Evolutionary conservation across 2,888 invertebrate genomes (phyloP).

Genomic region (Conomelus anceps): DNA sequence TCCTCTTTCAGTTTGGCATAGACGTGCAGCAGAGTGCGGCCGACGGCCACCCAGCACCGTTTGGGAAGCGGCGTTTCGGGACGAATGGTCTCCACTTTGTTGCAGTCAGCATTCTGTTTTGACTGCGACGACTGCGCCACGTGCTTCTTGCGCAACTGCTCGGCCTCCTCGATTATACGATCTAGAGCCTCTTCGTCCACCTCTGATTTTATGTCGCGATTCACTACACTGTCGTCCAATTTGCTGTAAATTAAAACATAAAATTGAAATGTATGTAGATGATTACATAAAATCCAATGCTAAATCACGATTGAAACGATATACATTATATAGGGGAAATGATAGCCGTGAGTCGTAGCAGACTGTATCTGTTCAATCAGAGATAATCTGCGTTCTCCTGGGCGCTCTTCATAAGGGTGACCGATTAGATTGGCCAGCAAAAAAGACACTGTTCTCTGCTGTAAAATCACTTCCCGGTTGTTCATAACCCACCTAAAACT

Average conservation of each 20-base stretch:
- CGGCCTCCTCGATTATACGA: slow-evolving; percentile 3
- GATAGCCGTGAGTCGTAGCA: no score
- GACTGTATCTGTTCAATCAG: no score
- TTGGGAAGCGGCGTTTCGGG: neutral
- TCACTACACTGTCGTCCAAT: neutral
- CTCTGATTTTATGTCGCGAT: neutral
- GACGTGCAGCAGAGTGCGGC: neutral
- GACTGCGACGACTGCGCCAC: neutral
- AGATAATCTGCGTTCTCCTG: no score
- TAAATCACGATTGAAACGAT: neutral
- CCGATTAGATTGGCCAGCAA: no score
- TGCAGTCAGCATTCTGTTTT: neutral
- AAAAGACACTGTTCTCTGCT: no score
- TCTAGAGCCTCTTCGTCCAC: slow-evolving; percentile 4
- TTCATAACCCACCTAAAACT: no score
- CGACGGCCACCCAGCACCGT: neutral
- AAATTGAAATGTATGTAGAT: neutral
- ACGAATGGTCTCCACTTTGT: neutral
- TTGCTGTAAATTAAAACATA: neutral
- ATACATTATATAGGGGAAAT: neutral
- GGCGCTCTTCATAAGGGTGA: no score
- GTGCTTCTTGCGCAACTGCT: neutral
- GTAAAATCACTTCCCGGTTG: no score
- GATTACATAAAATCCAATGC: neutral
- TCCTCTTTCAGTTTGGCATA: slow-evolving; percentile 16